Percentiles rank a stretch among this genome's conserved stretches.
Evolutionary conservation across 2,113 vertebrate species (phyloP).

Genomic region (Sus scrofa): T2T-Sscrofa CM000824.6:60620001-60620500

Average conservation of each 20-base stretch:
- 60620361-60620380: background rate
- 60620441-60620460: background rate
- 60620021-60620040: background rate
- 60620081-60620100: conserved; percentile 16
- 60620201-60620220: too few species aligned
- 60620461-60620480: background rate
- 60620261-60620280: conserved; percentile 8
- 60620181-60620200: too few species aligned
- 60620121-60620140: too few species aligned
- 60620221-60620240: background rate
- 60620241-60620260: background rate
- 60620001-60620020: background rate
- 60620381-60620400: background rate
- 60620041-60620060: background rate
- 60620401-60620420: background rate
- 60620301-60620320: background rate
- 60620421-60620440: background rate
- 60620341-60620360: background rate
- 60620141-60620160: too few species aligned
- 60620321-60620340: background rate
- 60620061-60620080: background rate
- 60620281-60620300: conserved; percentile 9
- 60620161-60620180: too few species aligned
- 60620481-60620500: background rate
- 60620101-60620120: too few species aligned